phyloP scores from a whole-genome alignment of 2,113 vertebrate genomes.

The Axis porcinus region DNA sequence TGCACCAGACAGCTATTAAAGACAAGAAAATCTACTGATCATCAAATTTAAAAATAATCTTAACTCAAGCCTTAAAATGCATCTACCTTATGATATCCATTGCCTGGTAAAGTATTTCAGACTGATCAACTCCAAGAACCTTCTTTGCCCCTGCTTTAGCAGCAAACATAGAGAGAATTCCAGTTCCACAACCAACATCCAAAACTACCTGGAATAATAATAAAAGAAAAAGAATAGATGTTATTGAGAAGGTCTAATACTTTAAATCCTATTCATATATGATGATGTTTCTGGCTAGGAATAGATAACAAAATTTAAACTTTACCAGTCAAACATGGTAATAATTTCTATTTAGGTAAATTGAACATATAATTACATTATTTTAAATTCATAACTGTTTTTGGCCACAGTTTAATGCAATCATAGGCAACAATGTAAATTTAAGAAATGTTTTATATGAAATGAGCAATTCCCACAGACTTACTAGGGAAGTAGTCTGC shows the following conservation, averaged over 20 bases:
- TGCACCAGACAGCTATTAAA: neutral
- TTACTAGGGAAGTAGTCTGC: neutral
- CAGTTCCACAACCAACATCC: conserved; percentile 97
- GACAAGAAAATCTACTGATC: neutral
- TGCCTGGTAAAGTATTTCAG: conserved; percentile 95
- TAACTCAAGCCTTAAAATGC: conserved; percentile 5
- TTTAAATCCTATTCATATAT: neutral
- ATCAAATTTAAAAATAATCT: conserved; percentile 21
- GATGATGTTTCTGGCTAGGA: neutral
- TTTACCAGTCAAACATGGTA: neutral
- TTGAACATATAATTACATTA: neutral
- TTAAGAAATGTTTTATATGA: neutral
- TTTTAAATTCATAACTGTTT: neutral
- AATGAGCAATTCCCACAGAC: neutral
- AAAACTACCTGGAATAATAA: conserved; percentile 87
- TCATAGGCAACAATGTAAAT: neutral
- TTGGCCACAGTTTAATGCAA: neutral
- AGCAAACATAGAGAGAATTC: conserved; percentile 97
- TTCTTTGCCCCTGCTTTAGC: conserved; percentile 91
- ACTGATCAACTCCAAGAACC: conserved; percentile 95
- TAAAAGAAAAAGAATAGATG: neutral
- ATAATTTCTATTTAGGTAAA: neutral
- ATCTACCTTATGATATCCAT: conserved; percentile 97
- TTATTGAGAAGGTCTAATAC: neutral
- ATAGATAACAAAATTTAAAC: neutral